These are phyloP conservation scores for Anoplolepis gracilipes DNA, from an alignment of 1,140 invertebrate species.

Conservation along the genomic window DNA sequence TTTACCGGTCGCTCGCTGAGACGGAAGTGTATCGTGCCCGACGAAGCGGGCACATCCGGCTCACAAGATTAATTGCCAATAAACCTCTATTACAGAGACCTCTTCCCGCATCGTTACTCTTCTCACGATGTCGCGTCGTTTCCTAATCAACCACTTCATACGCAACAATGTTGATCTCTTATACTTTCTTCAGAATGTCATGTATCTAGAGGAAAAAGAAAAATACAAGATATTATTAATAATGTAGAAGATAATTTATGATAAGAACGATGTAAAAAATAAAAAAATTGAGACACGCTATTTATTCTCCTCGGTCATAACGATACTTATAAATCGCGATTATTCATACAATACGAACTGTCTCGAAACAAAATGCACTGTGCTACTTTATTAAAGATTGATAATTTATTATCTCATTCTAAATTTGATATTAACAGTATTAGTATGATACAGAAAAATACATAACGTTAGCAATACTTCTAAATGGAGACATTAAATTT, in stretches of 20 bases:
- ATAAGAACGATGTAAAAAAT: conserved; percentile 1
- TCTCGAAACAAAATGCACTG: conserved; percentile 47
- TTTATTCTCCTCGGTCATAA: conserved; percentile 50
- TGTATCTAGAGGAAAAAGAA: too few species aligned
- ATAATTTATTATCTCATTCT: conserved; percentile 41
- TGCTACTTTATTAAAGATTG: conserved; percentile 22
- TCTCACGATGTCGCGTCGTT: conserved; percentile 62
- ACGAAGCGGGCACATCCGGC: conserved; percentile 75
- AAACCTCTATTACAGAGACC: conserved; percentile 73
- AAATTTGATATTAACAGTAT: too few species aligned
- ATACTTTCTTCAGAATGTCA: not conserved
- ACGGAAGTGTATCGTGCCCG: conserved; percentile 76
- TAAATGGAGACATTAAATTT: not conserved
- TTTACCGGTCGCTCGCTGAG: conserved; percentile 70
- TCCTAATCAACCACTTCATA: conserved; percentile 51
- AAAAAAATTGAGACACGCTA: conserved; percentile 7
- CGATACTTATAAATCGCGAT: conserved; percentile 36
- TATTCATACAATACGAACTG: conserved; percentile 51
- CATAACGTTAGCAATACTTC: not conserved
- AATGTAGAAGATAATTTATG: conserved; percentile 47
- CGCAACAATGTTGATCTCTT: not conserved
- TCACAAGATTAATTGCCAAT: conserved; percentile 77
- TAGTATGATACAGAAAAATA: not conserved
- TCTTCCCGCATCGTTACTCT: conserved; percentile 72
- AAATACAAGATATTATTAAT: conserved; percentile 28